Base-by-base conservation (phyloP, 1,140 invertebrate species). In the Mactra quadrangularis region DNA sequence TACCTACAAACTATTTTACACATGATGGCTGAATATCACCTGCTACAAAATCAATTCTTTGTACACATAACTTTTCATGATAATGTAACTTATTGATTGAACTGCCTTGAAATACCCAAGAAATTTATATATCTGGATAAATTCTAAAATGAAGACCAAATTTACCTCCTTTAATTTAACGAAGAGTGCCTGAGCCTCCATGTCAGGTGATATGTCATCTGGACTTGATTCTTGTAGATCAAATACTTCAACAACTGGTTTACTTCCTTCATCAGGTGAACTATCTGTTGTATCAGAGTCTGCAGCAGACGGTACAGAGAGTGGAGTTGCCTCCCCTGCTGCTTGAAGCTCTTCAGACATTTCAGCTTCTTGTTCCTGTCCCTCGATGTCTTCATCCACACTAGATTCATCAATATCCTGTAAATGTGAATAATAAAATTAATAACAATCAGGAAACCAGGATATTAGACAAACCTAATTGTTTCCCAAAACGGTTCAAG, bases 151-250 rank as follows among this genome's bases (percentile, higher is more conserved):
- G n/a, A n/a, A n/a, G n/a, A n/a, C n/a, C n/a, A n/a, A 17, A 45
- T 6, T 64, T 55, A 97, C 96, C 95, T 97, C 96, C 93, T 95
- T 96, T 85, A 96, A 93, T 83, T 95, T 95, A 88, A 90, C 75
- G 79, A 91, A 91, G 50, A 91, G 70, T 9, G 88, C 88, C 77
- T 90, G 88, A 27, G 88, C 81, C 55, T 89, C 87, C 88, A 90
- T 88, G 57, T 90, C 89, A 1, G 89, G 89, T 0, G 88, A 87
- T 4, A 87, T 83, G 45, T 85, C 85, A 22, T 90, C 89, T 17
- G 87, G 88, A 57, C 87, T 88, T 38, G 86, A 87, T 52, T 87
- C 87, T 19, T 75, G 77, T 4, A 89, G 78, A 19, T 89, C 88
- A 62, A 87, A 87, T 17, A 87, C 85, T 50, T 88, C 88, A 27